A percentile compares a stretch with the other conserved stretches of the same genome.
phyloP scores from a whole-genome alignment of 2,888 invertebrate genomes.

The Lepeophtheirus nordmannii region DNA sequence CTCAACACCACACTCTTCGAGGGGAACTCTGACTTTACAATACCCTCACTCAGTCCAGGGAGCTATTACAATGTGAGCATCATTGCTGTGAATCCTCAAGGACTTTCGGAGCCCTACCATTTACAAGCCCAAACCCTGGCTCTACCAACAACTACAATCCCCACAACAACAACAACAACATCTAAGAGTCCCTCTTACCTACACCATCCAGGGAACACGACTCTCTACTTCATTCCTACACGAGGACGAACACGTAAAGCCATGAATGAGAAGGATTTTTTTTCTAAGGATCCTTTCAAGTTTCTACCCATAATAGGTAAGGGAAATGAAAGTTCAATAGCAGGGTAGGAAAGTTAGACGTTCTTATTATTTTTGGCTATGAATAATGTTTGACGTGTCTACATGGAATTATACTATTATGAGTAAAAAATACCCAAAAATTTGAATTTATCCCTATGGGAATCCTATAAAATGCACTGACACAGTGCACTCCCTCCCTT shows the following conservation, averaged over 20 bases:
- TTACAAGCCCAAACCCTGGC: not conserved
- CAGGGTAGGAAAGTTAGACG: not conserved
- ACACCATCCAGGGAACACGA: not conserved
- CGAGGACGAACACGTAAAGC: not conserved
- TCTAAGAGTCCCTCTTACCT: not conserved
- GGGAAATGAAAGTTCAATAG: not conserved
- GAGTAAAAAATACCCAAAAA: too few species aligned
- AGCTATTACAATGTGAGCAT: not conserved
- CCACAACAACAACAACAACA: not conserved
- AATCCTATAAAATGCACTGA: too few species aligned
- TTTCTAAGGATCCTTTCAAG: slow-evolving; percentile 13
- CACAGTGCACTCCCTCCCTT: too few species aligned
- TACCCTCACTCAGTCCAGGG: slow-evolving; percentile 1
- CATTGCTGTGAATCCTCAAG: not conserved
- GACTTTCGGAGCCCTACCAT: not conserved
- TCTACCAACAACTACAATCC: not conserved
- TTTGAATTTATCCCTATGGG: too few species aligned
- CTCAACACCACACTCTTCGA: not conserved
- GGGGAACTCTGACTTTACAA: not conserved
- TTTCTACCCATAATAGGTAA: slow-evolving; percentile 17
- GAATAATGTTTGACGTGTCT: too few species aligned
- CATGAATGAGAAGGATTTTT: not conserved
- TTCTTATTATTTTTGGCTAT: not conserved
- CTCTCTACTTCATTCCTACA: not conserved
- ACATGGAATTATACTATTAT: too few species aligned